Evolutionary conservation across 2,113 vertebrate genomes (phyloP).

Genomic region (Morone saxatilis): DNA sequence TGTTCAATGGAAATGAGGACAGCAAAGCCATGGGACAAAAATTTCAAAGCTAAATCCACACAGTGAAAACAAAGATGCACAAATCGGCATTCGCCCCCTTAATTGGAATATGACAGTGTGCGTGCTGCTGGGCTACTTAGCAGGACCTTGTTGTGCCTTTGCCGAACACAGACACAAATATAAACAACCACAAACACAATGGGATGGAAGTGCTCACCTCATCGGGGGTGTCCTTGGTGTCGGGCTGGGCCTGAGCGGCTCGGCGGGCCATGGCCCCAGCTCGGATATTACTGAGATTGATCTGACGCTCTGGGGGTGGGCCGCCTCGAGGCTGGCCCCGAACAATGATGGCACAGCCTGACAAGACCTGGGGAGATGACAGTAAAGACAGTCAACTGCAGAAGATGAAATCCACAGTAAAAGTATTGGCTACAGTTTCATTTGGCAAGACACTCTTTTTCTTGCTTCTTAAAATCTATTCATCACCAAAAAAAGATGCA

Average conservation of each 20-base stretch:
- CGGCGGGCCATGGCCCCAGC: conserved; percentile 91
- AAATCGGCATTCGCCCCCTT: neutral
- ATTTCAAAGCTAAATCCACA: neutral
- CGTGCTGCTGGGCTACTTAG: neutral
- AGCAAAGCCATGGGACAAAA: neutral
- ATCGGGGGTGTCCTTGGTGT: conserved; percentile 92
- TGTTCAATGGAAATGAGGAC: neutral
- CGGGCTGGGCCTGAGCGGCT: conserved; percentile 88
- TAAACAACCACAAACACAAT: conserved; percentile 17
- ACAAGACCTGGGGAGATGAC: conserved; percentile 88
- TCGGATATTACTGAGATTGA: conserved; percentile 97
- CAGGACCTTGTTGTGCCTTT: conserved; percentile 31
- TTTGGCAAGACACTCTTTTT: neutral
- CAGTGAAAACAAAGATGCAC: neutral
- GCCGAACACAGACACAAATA: conserved; percentile 23
- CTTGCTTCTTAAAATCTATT: neutral
- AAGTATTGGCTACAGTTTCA: neutral
- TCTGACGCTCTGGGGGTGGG: conserved; percentile 95
- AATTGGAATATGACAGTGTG: neutral
- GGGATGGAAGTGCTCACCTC: conserved; percentile 85
- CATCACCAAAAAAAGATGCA: neutral
- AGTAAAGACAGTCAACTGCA: neutral
- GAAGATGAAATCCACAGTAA: neutral
- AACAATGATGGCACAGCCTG: conserved; percentile 98
- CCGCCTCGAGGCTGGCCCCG: conserved; percentile 95